These are phyloP conservation scores for Argyresthia goedartella DNA, from an alignment of 2,888 invertebrate species.

Conservation along the genomic window DNA sequence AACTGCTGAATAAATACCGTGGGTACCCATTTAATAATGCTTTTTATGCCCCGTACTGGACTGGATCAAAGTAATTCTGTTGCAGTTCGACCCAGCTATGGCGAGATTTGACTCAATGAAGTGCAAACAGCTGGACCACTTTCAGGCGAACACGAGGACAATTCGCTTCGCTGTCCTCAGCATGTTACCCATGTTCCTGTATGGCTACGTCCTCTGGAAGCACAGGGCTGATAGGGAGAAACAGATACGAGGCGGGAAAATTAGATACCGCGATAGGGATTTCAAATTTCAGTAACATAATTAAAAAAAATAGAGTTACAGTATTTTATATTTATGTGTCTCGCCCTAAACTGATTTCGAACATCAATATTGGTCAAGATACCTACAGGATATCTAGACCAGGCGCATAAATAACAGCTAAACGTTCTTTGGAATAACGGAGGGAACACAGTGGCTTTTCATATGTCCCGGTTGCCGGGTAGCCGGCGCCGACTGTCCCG, in stretches of 20 bases:
- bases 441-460: too few species aligned
- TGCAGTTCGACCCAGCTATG: slow-evolving; percentile 86
- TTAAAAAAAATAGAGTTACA: too few species aligned
- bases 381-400: too few species aligned
- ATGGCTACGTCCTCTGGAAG: slow-evolving; percentile 63
- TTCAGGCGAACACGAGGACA: slow-evolving; percentile 74
- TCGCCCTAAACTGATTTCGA: too few species aligned
- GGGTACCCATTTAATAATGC: too few species aligned
- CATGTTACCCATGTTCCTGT: slow-evolving; percentile 67
- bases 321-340: not conserved
- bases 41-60: too few species aligned
- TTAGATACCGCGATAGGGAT: slow-evolving; percentile 80
- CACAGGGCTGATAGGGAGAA: slow-evolving; percentile 68
- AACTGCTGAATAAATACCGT: too few species aligned
- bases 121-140: slow-evolving; percentile 74
- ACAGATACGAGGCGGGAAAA: slow-evolving; percentile 76
- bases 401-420: too few species aligned
- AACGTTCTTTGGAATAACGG: too few species aligned
- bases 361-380: too few species aligned
- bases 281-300: slow-evolving; percentile 50
- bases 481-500: too few species aligned
- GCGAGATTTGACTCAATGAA: slow-evolving; percentile 82
- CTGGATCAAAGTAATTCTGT: slow-evolving; percentile 16
- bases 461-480: too few species aligned
- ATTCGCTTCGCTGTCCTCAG: slow-evolving; percentile 59